These are phyloP conservation scores for Meloidogyne hapla DNA, from an alignment of 1,140 invertebrate genomes.

Conservation along the genomic window DNA sequence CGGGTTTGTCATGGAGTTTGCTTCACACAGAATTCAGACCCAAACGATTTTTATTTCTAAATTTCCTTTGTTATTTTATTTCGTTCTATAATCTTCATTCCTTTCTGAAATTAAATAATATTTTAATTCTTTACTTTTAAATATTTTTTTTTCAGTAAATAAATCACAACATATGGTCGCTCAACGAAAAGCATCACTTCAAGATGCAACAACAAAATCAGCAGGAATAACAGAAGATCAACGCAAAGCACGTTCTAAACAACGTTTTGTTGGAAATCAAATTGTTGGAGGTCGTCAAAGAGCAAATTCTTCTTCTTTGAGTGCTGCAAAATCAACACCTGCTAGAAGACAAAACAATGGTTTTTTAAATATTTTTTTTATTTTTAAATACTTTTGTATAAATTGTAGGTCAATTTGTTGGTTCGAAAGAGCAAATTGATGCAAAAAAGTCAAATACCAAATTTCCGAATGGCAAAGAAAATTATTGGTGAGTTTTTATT, in stretches of 20 bases:
- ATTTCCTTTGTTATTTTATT: too few species aligned
- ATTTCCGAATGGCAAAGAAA: constrained; percentile 15
- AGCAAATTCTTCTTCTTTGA: neutral
- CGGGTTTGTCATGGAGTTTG: too few species aligned
- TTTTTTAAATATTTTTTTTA: neutral
- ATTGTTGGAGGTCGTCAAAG: neutral
- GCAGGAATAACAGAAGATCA: neutral
- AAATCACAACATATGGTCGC: neutral
- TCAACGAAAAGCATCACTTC: constrained; percentile 2
- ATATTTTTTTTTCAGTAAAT: neutral
- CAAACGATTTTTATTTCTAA: too few species aligned
- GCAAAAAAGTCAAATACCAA: constrained; percentile 18
- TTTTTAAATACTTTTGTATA: neutral
- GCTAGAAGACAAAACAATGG: neutral
- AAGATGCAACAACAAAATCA: neutral
- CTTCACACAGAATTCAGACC: too few species aligned
- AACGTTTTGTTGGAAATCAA: constrained; percentile 17
- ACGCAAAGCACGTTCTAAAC: constrained; percentile 6
- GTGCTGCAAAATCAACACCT: neutral
- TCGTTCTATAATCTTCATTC: too few species aligned
- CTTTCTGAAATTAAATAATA: too few species aligned
- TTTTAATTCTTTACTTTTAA: too few species aligned
- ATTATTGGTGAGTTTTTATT: constrained; percentile 34
- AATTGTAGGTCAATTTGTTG: neutral
- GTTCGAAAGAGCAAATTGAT: neutral